A percentile compares a stretch with the other conserved stretches of the same genome.
These are phyloP conservation scores for Lophotis ruficrista DNA, from an alignment of 2,113 vertebrate genomes.

Conservation along the genomic window DNA sequence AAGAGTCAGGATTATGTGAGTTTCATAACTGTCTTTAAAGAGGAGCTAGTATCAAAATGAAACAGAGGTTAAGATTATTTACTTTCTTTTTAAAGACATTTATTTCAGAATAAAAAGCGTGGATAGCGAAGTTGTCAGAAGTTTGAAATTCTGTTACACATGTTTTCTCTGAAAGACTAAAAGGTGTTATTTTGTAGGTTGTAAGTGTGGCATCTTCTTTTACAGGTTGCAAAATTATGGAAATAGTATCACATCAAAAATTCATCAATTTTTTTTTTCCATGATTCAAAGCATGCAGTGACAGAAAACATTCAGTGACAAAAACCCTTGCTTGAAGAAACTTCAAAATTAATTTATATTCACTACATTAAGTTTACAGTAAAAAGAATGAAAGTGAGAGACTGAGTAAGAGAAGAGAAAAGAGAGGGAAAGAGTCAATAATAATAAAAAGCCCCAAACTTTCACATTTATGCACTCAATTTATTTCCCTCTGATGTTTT, in stretches of 20 bases:
- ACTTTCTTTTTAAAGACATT: neutral
- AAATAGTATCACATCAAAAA: neutral
- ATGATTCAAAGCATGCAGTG: neutral
- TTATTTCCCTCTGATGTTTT: neutral
- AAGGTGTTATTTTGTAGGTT: neutral
- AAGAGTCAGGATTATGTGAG: neutral
- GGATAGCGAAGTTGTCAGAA: neutral
- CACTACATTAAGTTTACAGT: neutral
- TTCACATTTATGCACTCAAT: neutral
- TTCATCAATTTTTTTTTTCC: neutral
- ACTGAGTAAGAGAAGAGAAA: neutral
- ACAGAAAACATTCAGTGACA: neutral
- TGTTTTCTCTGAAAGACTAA: neutral
- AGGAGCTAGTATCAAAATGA: neutral
- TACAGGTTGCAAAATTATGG: neutral
- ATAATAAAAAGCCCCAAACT: neutral
- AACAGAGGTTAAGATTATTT: neutral
- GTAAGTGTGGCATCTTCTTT: neutral
- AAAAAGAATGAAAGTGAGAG: neutral
- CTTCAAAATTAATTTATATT: neutral
- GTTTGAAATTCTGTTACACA: neutral
- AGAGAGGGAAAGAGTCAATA: neutral
- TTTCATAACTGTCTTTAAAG: neutral
- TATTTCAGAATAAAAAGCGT: neutral
- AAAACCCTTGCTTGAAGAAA: neutral